Evolutionary conservation across 30 jellyfish, hydroid and myxozoan genomes (phyloP).

Genomic region (Morbakka virulenta): DNA sequence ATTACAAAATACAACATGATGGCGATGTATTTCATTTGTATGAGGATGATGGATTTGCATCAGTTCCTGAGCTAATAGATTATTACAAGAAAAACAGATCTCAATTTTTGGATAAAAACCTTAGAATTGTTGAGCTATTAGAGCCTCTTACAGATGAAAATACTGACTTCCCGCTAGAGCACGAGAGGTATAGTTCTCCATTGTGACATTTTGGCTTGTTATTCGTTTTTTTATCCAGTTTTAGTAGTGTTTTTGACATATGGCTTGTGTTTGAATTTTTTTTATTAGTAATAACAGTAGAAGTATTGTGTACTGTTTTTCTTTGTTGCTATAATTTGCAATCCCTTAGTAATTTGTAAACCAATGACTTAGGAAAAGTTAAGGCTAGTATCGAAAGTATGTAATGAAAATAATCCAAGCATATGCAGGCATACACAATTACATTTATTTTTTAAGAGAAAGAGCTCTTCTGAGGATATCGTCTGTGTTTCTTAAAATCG

Average conservation of each 20-base stretch:
- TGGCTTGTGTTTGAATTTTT: too few relatives aligned
- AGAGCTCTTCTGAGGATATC: not conserved
- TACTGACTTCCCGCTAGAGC: constrained; percentile 50
- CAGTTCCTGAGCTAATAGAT: constrained; percentile 85
- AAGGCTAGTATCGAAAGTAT: too few relatives aligned
- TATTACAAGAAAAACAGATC: constrained; percentile 52
- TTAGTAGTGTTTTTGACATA: too few relatives aligned
- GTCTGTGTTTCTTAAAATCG: too few relatives aligned
- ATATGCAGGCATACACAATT: not conserved
- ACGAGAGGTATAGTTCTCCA: constrained; percentile 50
- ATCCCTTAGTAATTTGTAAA: too few relatives aligned
- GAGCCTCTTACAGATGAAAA: constrained; percentile 61
- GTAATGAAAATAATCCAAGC: too few relatives aligned
- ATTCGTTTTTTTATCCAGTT: too few relatives aligned
- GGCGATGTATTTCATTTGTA: constrained; percentile 85
- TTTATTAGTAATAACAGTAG: not conserved
- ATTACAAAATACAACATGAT: constrained; percentile 72
- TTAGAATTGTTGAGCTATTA: constrained; percentile 43
- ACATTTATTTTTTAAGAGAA: too few relatives aligned
- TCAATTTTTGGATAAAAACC: constrained; percentile 56
- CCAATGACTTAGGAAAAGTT: too few relatives aligned
- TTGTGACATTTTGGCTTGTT: too few relatives aligned
- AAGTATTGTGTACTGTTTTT: too few relatives aligned
- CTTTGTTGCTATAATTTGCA: too few relatives aligned
- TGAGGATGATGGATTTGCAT: constrained; percentile 93